A percentile compares a stretch with the other conserved stretches of the same genome.
Evolutionary conservation across 2,888 invertebrate genomes (phyloP).

Genomic region (Camptogramma bilineatum): DNA sequence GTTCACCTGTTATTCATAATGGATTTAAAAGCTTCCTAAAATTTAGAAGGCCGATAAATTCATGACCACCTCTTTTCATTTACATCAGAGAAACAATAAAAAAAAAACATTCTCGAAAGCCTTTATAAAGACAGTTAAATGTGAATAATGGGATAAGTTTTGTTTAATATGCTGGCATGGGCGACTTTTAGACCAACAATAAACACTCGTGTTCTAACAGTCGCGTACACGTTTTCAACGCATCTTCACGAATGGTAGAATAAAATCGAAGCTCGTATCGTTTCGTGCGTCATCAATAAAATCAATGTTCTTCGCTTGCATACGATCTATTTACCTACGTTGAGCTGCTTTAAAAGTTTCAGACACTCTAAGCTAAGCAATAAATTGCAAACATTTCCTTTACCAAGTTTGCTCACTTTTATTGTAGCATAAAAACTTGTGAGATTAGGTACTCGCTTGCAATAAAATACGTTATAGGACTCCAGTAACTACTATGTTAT

Average conservation of each 20-base stretch:
- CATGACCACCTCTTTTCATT: no score
- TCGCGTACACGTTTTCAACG: no score
- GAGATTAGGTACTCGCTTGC: conserved; percentile 10
- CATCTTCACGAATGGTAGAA: neutral
- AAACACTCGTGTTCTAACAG: neutral
- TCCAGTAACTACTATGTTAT: neutral
- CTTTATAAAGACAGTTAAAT: no score
- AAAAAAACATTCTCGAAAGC: no score
- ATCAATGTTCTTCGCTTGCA: conserved; percentile 5
- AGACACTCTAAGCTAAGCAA: conserved; percentile 10
- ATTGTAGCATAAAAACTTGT: conserved; percentile 24
- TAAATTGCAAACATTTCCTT: conserved; percentile 24
- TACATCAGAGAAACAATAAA: no score
- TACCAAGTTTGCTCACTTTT: conserved; percentile 17
- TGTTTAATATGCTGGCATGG: no score
- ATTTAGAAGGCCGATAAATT: no score
- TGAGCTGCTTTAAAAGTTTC: conserved; percentile 6
- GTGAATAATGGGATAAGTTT: no score
- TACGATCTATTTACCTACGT: conserved; percentile 2
- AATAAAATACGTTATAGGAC: conserved; percentile 16
- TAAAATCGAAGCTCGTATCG: neutral
- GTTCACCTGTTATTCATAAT: no score
- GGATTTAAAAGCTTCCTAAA: no score
- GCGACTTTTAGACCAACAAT: no score
- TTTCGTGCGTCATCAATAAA: conserved; percentile 4